These are phyloP conservation scores for Tetropium fuscum DNA, from an alignment of 2,888 invertebrate genomes.

Conservation along the genomic window DNA sequence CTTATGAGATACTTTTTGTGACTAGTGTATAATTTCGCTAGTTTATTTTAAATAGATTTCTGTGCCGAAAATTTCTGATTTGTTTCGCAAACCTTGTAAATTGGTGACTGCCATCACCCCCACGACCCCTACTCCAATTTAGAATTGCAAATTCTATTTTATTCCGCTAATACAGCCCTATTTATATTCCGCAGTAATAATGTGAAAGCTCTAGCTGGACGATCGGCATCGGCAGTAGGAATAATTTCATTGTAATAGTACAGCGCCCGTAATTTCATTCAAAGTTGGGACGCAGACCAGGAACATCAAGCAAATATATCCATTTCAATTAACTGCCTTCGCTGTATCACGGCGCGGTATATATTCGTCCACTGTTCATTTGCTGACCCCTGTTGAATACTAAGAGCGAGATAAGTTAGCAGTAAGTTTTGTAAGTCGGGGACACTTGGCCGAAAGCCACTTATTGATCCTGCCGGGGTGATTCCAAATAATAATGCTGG, in stretches of 20 bases:
- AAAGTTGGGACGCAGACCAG: not conserved
- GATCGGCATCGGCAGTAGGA: not conserved
- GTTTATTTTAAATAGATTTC: no score
- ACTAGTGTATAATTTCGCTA: no score
- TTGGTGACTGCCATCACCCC: no score
- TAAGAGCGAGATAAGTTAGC: conserved; percentile 29
- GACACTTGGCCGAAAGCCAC: conserved; percentile 30
- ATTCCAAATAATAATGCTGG: conserved; percentile 23
- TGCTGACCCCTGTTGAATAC: conserved; percentile 31
- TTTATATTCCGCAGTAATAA: not conserved
- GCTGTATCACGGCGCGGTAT: conserved; percentile 10
- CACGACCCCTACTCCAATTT: no score
- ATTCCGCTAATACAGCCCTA: no score
- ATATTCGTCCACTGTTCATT: conserved; percentile 24
- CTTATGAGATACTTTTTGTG: no score
- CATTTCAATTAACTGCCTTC: conserved; percentile 24
- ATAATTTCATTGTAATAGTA: conserved; percentile 7
- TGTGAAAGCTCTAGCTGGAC: not conserved
- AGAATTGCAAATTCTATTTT: no score
- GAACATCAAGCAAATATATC: conserved; percentile 24
- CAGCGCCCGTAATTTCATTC: conserved; percentile 11
- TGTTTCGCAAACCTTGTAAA: no score
- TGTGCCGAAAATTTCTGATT: no score
- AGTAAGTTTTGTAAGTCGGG: conserved; percentile 29
- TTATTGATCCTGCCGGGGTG: conserved; percentile 24